These are phyloP conservation scores for Drosophila histrio DNA, from an alignment of 2,888 invertebrate genomes.

Conservation along the genomic window DNA sequence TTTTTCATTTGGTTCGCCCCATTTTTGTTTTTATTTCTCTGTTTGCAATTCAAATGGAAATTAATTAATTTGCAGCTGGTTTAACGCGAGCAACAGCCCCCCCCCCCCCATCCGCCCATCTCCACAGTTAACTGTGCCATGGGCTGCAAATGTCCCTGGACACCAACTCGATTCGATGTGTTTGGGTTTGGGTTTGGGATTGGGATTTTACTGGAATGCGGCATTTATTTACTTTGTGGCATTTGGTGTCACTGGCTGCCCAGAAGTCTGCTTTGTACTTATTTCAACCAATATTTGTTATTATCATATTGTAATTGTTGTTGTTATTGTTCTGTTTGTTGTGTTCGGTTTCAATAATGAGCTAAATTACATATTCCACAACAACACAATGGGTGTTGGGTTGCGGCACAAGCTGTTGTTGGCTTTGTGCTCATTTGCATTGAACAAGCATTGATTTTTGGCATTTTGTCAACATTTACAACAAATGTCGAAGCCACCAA, in stretches of 20 bases:
- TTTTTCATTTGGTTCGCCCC: conserved; percentile 23
- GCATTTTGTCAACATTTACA: conserved; percentile 15
- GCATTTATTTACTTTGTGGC: conserved; percentile 40
- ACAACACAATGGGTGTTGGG: not conserved
- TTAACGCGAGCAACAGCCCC: conserved; percentile 19
- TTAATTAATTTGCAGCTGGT: conserved; percentile 64
- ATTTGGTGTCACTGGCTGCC: conserved; percentile 21
- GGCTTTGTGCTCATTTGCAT: conserved; percentile 45
- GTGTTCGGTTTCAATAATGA: conserved; percentile 50
- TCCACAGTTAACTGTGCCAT: conserved; percentile 20
- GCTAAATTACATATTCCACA: conserved; percentile 56
- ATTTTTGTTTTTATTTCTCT: conserved; percentile 33
- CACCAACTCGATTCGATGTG: not conserved
- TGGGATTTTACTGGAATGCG: not conserved
- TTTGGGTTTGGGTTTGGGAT: not conserved
- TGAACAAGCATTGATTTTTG: conserved; percentile 46
- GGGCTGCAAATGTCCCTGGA: conserved; percentile 9
- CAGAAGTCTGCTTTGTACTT: conserved; percentile 30
- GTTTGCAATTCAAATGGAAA: conserved; percentile 66
- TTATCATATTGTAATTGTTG: conserved; percentile 2
- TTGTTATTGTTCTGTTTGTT: conserved; percentile 17
- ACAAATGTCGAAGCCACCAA: not conserved
- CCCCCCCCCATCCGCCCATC: not conserved
- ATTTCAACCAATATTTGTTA: conserved; percentile 17
- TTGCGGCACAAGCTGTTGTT: not conserved